phyloP scores from a whole-genome alignment of 2,113 vertebrate genomes.

The Nothoprocta perdicaria region DNA sequence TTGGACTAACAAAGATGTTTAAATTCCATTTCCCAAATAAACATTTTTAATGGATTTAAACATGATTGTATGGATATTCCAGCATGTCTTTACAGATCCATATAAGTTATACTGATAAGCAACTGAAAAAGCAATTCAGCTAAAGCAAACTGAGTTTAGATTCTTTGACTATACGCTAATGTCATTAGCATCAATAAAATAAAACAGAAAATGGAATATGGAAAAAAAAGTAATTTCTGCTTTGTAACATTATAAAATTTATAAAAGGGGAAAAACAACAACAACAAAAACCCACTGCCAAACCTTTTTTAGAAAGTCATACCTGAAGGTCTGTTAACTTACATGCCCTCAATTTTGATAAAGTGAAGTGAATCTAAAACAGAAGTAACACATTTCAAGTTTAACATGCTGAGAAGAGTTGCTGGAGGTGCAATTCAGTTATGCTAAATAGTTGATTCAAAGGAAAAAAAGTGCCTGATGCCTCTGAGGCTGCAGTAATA shows the following conservation, averaged over 20 bases:
- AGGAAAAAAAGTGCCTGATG: neutral
- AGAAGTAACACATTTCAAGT: neutral
- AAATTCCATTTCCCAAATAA: neutral
- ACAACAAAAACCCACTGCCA: neutral
- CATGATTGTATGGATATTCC: neutral
- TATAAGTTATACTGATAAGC: neutral
- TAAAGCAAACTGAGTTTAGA: neutral
- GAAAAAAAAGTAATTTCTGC: accelerated
- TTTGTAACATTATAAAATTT: neutral
- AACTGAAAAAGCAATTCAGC: neutral
- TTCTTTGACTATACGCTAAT: neutral
- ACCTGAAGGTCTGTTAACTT: neutral
- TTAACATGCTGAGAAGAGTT: neutral
- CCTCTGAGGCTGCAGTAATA: neutral
- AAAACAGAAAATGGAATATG: neutral
- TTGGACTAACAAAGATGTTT: neutral
- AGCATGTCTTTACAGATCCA: neutral
- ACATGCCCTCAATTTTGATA: accelerated
- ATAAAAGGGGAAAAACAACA: neutral
- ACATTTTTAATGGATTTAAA: neutral
- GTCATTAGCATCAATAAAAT: neutral
- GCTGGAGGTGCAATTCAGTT: neutral
- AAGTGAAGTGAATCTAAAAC: neutral
- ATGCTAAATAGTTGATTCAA: neutral
- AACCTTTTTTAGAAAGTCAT: accelerated